Evolutionary conservation across 2,113 vertebrate genomes (phyloP).

Genomic region (Chauna torquata): DNA sequence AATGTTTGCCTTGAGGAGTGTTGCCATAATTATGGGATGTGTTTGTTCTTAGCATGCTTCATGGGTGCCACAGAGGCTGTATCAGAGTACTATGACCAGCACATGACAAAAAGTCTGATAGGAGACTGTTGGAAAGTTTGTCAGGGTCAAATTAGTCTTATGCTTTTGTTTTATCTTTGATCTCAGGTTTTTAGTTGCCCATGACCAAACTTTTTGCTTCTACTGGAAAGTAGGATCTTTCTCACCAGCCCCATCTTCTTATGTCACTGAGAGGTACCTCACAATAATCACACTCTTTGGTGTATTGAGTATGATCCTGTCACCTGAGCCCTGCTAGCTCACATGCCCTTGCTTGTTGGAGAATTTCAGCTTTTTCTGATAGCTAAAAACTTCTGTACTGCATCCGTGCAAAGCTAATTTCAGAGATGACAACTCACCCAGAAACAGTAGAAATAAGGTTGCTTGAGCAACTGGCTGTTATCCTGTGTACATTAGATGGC

Average conservation of each 20-base stretch:
- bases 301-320: not conserved
- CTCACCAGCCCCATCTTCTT: not conserved
- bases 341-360: not conserved
- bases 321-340: not conserved
- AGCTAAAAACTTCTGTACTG: not conserved
- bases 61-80: not conserved
- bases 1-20: not conserved
- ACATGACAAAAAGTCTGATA: rapidly evolving
- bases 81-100: not conserved
- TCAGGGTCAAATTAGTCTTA: not conserved
- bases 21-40: not conserved
- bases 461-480: not conserved
- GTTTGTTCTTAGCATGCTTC: not conserved
- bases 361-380: not conserved
- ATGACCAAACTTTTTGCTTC: not conserved
- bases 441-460: not conserved
- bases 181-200: not conserved
- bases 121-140: rapidly evolving
- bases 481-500: not conserved
- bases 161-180: not conserved
- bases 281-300: not conserved
- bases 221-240: not conserved
- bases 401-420: not conserved
- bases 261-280: not conserved
- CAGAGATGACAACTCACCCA: not conserved